Percentiles rank a stretch among this genome's conserved stretches.
Conservation (phyloP, 2,113 vertebrate genomes). For the Megalops atlanticus region DNA sequence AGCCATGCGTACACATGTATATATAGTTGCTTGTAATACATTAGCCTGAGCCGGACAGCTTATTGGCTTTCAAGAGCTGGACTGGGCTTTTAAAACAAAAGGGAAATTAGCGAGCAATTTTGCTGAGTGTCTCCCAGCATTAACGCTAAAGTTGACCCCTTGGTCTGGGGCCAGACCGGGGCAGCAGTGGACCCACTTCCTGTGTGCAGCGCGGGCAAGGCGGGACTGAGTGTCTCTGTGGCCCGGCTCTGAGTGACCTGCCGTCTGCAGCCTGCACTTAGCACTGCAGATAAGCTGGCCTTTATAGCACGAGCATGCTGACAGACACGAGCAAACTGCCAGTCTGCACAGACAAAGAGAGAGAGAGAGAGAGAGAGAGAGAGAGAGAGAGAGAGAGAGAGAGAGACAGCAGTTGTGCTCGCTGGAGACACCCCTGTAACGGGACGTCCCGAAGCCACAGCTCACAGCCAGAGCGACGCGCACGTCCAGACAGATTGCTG, state of each 20-base stretch:
- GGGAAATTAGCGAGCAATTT: slow-evolving; percentile 64
- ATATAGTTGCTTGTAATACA: background rate
- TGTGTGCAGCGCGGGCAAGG: slow-evolving; percentile 59
- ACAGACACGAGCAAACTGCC: slow-evolving; percentile 74
- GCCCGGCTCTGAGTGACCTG: slow-evolving; percentile 60
- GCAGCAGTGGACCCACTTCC: slow-evolving; percentile 56
- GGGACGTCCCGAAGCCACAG: background rate
- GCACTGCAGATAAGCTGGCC: slow-evolving; percentile 68
- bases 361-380: background rate
- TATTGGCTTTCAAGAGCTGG: slow-evolving; percentile 49
- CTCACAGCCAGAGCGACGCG: background rate
- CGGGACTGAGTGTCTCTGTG: slow-evolving; percentile 52
- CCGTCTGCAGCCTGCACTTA: slow-evolving; percentile 74
- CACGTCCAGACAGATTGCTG: background rate
- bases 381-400: background rate
- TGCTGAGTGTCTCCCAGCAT: slow-evolving; percentile 56
- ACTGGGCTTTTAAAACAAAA: slow-evolving; percentile 52
- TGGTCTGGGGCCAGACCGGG: slow-evolving; percentile 55
- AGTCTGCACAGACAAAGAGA: slow-evolving; percentile 13
- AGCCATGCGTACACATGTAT: background rate
- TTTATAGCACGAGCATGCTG: slow-evolving; percentile 69
- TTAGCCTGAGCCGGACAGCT: background rate
- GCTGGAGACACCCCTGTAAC: background rate
- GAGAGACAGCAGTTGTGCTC: no score
- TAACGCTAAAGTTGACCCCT: slow-evolving; percentile 51